Base-by-base conservation (phyloP, 2,797 vertebrate species). In the Gila robusta region DNA sequence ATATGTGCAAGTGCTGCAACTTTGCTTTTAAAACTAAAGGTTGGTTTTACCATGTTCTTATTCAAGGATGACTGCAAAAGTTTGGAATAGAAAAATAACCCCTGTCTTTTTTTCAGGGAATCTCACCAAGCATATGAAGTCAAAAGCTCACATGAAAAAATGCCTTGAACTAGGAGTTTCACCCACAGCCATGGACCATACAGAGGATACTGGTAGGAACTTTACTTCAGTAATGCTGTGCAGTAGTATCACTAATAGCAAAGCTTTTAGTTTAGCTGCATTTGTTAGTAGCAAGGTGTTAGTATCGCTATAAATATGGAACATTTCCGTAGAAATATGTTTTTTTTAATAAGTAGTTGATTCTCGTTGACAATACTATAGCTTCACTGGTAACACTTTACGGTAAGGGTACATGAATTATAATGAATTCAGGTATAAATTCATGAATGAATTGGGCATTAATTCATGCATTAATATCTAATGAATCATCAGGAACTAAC, bases 1-100 rank as follows among this genome's bases (percentile, higher is more conserved):
- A 99, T 6, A 96, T 99, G 89, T 99, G 98, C 96, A 97, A 98
- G 92, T 93, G 98, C 93, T 99, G 98, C 94, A 99, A 99, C 93
- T 99, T 99, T 62, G 98, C 98, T 91, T 99, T 99, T 93, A 99
- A 99, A 95, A 99, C 98, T 67, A 99, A 99, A 99, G 98, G 98
- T 99, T 94, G 8, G 89, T 85, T 71, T 79, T 56, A 70, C 10
- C 6, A 74, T 66, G 8, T 54, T 67, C 39, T 66, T n/a, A 41
- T 79, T 39, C 16, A n/a, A n/a, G 47, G 41, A 54, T 66, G 12
- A 71, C 12, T 26, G 28, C 16, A 71, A 41, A 59, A 66, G 10
- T 37, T 47, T 47, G 3, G 59, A 52, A 23, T 11, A 26, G 16
- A 23, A 44, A 82, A 86, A 70, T 67, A 54, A 77, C 67, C 6